Conservation (phyloP, 2,888 invertebrate species). For the Sarcophaga carnaria region DNA sequence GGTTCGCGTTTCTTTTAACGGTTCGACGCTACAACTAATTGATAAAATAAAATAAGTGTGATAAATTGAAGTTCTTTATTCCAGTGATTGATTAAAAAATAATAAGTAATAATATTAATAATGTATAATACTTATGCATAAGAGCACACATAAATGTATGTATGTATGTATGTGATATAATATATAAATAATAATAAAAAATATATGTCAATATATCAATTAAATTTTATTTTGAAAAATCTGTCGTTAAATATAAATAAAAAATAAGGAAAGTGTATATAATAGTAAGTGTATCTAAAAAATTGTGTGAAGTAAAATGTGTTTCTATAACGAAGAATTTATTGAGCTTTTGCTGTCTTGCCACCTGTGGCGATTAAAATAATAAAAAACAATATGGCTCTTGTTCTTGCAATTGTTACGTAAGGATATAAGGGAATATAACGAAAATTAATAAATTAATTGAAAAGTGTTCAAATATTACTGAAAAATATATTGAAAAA, state of each 20-base stretch:
- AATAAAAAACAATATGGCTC: constrained; percentile 12
- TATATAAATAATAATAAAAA: background rate
- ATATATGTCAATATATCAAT: background rate
- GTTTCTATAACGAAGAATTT: background rate
- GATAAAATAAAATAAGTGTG: no score
- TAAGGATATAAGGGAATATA: background rate
- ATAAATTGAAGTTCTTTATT: no score
- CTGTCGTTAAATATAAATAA: no score
- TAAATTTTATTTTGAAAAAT: no score
- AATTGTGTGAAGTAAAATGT: constrained; percentile 26
- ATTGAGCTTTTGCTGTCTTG: constrained; percentile 24
- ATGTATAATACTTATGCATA: no score
- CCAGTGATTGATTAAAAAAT: no score
- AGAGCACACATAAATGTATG: background rate
- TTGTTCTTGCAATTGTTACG: constrained; percentile 2
- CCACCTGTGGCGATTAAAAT: constrained; percentile 56
- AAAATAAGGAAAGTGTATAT: background rate
- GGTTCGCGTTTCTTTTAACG: no score
- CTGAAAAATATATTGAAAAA: background rate
- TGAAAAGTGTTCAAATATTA: background rate
- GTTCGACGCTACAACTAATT: no score
- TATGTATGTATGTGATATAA: constrained; percentile 11
- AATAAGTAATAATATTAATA: no score
- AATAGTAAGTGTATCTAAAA: constrained; percentile 2
- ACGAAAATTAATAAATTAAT: constrained; percentile 22